Conservation (phyloP, 2,113 vertebrate genomes). For the Platysternon megacephalum region DNA sequence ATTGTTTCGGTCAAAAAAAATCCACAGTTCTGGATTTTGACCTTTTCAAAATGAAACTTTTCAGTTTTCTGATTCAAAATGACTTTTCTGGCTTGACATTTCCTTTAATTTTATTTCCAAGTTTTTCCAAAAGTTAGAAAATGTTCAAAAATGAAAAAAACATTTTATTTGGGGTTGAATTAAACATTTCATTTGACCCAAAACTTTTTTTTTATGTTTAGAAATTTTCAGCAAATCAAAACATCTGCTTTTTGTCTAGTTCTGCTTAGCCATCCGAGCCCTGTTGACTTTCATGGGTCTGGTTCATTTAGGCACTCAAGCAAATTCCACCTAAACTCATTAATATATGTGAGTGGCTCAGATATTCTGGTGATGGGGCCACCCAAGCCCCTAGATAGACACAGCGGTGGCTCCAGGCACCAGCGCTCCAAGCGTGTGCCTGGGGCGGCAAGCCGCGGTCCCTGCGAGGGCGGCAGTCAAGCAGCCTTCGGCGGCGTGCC, state of each 20-base stretch:
- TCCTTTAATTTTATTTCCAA: not conserved
- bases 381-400: not conserved
- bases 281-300: not conserved
- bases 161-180: not conserved
- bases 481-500: too few species aligned
- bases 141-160: not conserved
- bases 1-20: not conserved
- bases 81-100: not conserved
- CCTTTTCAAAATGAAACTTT: not conserved
- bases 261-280: not conserved
- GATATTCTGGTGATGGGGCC: not conserved
- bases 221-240: not conserved
- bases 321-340: not conserved
- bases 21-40: not conserved
- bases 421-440: too few species aligned
- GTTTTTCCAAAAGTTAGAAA: not conserved
- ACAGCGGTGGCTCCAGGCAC: too few species aligned
- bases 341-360: not conserved
- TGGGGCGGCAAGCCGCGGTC: too few species aligned
- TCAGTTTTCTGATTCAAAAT: not conserved
- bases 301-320: not conserved
- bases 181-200: not conserved
- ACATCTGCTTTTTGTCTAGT: not conserved
- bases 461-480: too few species aligned
- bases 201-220: not conserved